Evolutionary conservation across 2,113 vertebrate species (phyloP), one percentile per base, ranked within the genome.

Genomic region (Chlorodrepanis virens): DNA sequence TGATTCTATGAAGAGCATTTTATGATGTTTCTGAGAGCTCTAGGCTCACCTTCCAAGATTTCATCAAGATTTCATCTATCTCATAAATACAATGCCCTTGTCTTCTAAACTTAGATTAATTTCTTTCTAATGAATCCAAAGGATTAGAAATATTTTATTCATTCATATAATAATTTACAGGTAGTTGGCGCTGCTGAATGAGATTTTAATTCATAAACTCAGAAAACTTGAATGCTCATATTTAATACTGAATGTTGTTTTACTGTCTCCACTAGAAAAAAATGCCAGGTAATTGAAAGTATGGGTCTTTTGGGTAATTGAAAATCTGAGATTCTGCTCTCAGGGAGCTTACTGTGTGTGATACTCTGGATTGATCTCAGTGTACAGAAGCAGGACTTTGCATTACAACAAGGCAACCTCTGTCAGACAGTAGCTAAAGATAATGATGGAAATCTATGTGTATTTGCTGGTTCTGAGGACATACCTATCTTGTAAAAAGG

Each of bases 41-140:
- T 79, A 79, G 40, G 60, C 35, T 95, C 59, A 72, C 86, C 84
- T 96, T 93, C 44, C 22, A 75, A n/a, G 59, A 29, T 82, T 95
- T 42, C 33, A 69, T 57, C 54, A 74, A n/a, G 61, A 29, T 83
- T 95, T 39, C 35, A 75, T 57, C 52, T 83, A 33, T 9, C 10
- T 81, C 53, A 52, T 13, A 27, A 31, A 80, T 63, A 54, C 2
- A 40, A 60, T 3, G 0, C 1, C 15, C 13, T 85, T 81, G 21
- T 79, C 29, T 64, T 92, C 52, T 78, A 37, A 60, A 44, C 40
- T 81, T 96, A 71, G 83, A 90, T 88, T 9, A 33, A 9, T 65
- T 88, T 63, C 22, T 95, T 93, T 49, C 53, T 42, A 87, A 25
- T 75, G 75, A 93, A 93, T 56, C 70, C 28, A 22, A 69, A 71